Base-by-base conservation (phyloP, 2,888 invertebrate genomes). In the Epistrophe eligans region DNA sequence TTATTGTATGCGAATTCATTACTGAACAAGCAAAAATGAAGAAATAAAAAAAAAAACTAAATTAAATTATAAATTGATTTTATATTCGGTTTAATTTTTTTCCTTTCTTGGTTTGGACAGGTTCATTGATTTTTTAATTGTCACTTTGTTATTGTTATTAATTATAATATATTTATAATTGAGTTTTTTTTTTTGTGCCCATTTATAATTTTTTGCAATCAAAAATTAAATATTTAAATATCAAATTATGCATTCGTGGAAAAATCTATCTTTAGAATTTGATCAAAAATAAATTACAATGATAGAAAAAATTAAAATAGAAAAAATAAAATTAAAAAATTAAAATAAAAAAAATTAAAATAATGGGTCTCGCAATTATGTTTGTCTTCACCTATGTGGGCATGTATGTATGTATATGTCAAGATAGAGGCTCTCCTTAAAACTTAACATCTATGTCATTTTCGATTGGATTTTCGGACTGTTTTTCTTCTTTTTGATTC, bases 81-180 rank as follows among this genome's bases (percentile, higher is more conserved):
- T 62, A 43, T 50, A 43, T 50, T 74, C 58, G 66, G 73, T 66
- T 80, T 73, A 70, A 70, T 6, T 1, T 35, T 58, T 73, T 67
- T 71, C 66, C 40, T 9, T 58, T 40, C 1, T 60, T 40, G 38
- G 11, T 7, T 60, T 38, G 13, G n/a, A 17, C 32, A 60, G 74
- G 80, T 67, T 80, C 74, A 70, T 60, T 80, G 80, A 28, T 58
- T 80, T 74, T 43, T 66, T 73, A 73, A 79, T 57, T 66, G 55
- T 11, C 38, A 57, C 28, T 38, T 72, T 77, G 62, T 62, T 62
- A 45, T 71, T 70, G 19, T 62, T 62, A 45, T 71, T 62, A 40
- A 62, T 52, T 45, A 55, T 71, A 55, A 55, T 24, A 24, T 24
- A 32, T 55, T 45, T 45, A 45, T 45, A 45, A 55, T 19, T 28